Evolutionary conservation across 2,888 invertebrate species (phyloP), one percentile per base, ranked within the genome.

Genomic region (Eristalis tenax): DNA sequence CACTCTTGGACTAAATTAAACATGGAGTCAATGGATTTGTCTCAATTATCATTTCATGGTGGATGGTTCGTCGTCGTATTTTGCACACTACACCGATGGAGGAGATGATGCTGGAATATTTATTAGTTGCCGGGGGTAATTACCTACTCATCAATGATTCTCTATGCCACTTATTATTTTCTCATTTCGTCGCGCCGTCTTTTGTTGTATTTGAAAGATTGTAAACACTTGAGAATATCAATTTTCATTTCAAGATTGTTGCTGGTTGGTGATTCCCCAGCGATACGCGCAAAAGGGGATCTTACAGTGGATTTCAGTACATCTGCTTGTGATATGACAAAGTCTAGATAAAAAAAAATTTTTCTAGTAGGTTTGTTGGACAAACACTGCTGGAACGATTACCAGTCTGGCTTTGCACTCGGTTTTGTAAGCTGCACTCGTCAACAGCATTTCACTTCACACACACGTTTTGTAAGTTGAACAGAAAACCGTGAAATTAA

Each of bases 261-360:
- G 85, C 82, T 82, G 69, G 74, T 50, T 86, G 69, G 74, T 50
- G 50, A 50, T 82, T 86, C 85, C 85, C 85, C 78, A 82, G 63
- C 71, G 68, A 76, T 68, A 63, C 23, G 18, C 57, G 18, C 61
- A 40, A 40, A 71, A 65, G 56, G 61, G 83, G 15, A 78, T 69
- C 56, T 22, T 65, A 71, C 32, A 61, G 57, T 73, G 32, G 18
- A 18, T 50, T 50, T 18, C 8, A 18, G 50, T 71, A 73, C 70
- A 35, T 75, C 22, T 69, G 22, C 64, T 74, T 69, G 65, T 75
- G 77, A 78, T 78, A 74, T 78, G 74, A 74, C 65, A 70, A 65
- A 64, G 69, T 71, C 83, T 73, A 78, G 65, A 70, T 75, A 57
- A 43, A 64, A 64, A 65, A 38, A 15, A 3, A 28, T 11, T 56